These are phyloP conservation scores for Brachionus rubens DNA, from an alignment of 1,140 invertebrate genomes.

Conservation along the genomic window DNA sequence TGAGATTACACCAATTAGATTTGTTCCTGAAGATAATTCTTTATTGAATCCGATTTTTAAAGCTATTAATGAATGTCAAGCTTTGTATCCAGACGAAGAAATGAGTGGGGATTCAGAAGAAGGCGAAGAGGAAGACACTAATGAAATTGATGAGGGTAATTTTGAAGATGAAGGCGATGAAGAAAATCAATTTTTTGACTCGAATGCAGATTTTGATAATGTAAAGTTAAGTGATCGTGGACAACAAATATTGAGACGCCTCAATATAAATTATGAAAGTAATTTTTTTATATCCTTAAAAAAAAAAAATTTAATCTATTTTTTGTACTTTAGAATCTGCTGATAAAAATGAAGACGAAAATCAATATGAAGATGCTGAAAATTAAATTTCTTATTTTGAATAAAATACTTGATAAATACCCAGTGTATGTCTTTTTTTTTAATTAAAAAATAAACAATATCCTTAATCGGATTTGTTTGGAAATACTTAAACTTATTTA, in stretches of 20 bases:
- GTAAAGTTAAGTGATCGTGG: constrained; percentile 21
- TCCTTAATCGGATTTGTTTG: too few species aligned
- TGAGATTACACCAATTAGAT: constrained; percentile 64
- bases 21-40: constrained; percentile 67
- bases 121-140: neutral
- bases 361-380: constrained; percentile 37
- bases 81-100: constrained; percentile 67
- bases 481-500: too few species aligned
- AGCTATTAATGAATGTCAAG: constrained; percentile 70
- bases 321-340: neutral
- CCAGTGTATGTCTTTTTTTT: too few species aligned
- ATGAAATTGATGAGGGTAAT: too few species aligned
- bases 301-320: neutral
- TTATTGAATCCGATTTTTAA: constrained; percentile 68
- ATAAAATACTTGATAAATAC: neutral
- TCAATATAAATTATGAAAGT: constrained; percentile 33
- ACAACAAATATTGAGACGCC: neutral
- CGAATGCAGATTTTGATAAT: neutral
- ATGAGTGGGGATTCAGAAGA: neutral
- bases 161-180: constrained; percentile 7
- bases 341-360: neutral
- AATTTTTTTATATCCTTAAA: neutral
- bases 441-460: too few species aligned
- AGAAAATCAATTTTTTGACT: constrained; percentile 15
- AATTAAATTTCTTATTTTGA: neutral